Conservation (phyloP, 2,113 vertebrate species). For the Psephotus haematonotus region DNA sequence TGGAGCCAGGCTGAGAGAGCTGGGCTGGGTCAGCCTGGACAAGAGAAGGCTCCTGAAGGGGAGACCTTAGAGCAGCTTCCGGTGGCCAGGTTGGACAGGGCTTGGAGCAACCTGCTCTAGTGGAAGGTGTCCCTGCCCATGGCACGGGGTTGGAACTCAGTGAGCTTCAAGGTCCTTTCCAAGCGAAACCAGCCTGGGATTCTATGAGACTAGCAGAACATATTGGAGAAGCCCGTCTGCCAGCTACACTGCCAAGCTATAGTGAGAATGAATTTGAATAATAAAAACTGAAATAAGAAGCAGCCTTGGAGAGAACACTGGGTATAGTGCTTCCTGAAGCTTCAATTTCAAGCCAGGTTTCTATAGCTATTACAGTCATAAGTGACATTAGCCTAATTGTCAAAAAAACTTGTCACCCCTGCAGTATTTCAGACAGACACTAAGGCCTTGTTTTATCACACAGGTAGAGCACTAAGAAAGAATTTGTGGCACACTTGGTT, state of each 20-base stretch:
- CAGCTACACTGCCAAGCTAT: slow-evolving; percentile 45
- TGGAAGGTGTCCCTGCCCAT: not conserved
- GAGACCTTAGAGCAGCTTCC: not conserved
- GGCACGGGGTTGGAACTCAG: not conserved
- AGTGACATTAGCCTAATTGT: slow-evolving; percentile 75
- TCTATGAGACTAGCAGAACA: not conserved
- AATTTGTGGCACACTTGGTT: slow-evolving; percentile 50
- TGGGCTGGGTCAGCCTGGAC: not conserved
- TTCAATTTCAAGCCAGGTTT: slow-evolving; percentile 71
- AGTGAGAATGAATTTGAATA: slow-evolving; percentile 67
- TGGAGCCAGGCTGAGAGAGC: not conserved
- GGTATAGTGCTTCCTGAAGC: not conserved
- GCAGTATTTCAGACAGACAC: slow-evolving; percentile 54
- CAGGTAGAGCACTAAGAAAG: slow-evolving; percentile 43
- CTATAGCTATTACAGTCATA: slow-evolving; percentile 52
- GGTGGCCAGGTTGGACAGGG: not conserved
- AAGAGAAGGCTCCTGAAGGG: not conserved
- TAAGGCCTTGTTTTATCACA: slow-evolving; percentile 54
- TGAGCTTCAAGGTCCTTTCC: not conserved
- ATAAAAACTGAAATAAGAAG: slow-evolving; percentile 68
- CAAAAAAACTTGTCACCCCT: slow-evolving; percentile 68
- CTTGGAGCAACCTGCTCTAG: not conserved
- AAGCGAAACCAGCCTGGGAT: not conserved
- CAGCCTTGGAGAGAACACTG: slow-evolving; percentile 55
- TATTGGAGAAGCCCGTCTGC: not conserved